Evolutionary conservation across 2,888 invertebrate species (phyloP), one percentile per base, ranked within the genome.

Genomic region (Sinhomidia bicolor): DNA sequence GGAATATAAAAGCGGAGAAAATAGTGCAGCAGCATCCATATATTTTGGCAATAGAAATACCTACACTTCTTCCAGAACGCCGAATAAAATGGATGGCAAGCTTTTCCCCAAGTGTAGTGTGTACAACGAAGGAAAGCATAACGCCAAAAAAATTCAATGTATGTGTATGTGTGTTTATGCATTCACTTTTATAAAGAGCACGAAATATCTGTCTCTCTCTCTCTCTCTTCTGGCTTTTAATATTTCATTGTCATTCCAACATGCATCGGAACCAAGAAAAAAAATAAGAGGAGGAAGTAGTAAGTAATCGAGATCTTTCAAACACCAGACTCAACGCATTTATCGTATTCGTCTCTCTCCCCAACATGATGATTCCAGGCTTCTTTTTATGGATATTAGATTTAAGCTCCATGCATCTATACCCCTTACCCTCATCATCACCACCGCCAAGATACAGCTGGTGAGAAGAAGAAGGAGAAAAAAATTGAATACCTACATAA

Each of bases 161-260:
- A 26, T 60, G 47, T 47, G 47, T 47, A 10, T 47, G 47, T 47
- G 47, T 47, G 54, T 54, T 14, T 17, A n/a, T 17, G 54, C 54
- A 54, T 54, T 14, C 17, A 54, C 36, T 36, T 47, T n/a, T 54
- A 78, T 14, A 60, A 60, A 79, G 60, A 62, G 65, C 41, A 78
- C 36, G 74, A 71, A 86, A 68, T 47, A 78, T 88, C 65, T 65
- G 7, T 36, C 36, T 36, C 36, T 36, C 36, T 36, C 36, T 36
- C 36, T 36, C 36, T 54, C 51, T 62, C n/a, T n/a, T n/a, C n/a
- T 78, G 68, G 78, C 82, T 88, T 88, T 88, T 88, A 88, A 88
- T 88, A 88, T 88, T 88, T 88, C 88, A 88, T 88, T 88, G 88
- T 88, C 88, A 88, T 88, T 87, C 82, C 36, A 81, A 47, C 87